Evolutionary conservation across 2,113 vertebrate species (phyloP).

Genomic region (Boulengeromyrus knoepffleri): DNA sequence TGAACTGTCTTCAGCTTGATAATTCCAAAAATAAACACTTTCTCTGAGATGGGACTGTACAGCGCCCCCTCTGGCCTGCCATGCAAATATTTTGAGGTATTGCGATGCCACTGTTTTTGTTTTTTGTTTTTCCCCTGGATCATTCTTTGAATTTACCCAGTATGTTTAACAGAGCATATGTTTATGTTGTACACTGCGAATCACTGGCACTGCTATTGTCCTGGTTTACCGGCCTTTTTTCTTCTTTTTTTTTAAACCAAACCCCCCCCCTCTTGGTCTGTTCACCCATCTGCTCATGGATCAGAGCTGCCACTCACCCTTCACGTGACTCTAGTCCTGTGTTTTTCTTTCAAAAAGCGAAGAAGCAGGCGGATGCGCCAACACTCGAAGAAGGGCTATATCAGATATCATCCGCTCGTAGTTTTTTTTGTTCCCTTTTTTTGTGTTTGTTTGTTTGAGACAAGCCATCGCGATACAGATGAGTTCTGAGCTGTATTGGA

Average conservation of each 20-base stretch:
- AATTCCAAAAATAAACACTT: slow-evolving; percentile 8
- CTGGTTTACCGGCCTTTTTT: neutral
- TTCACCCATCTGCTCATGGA: neutral
- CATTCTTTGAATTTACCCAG: neutral
- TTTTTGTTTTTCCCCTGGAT: neutral
- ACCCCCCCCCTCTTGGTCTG: slow-evolving; percentile 2
- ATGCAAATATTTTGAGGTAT: neutral
- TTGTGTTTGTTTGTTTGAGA: slow-evolving; percentile 29
- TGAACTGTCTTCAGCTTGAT: neutral
- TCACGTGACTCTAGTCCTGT: slow-evolving; percentile 6
- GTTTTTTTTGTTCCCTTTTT: slow-evolving; percentile 9
- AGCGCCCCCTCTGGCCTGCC: neutral
- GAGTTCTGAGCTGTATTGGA: slow-evolving; percentile 46
- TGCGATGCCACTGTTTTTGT: neutral
- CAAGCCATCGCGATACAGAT: slow-evolving; percentile 38
- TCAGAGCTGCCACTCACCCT: neutral
- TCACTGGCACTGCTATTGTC: neutral
- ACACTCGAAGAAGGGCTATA: slow-evolving; percentile 38
- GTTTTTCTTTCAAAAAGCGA: slow-evolving; percentile 9
- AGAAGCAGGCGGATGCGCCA: slow-evolving; percentile 29
- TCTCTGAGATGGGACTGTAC: neutral
- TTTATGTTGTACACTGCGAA: neutral
- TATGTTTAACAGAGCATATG: neutral
- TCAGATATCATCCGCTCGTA: slow-evolving; percentile 55
- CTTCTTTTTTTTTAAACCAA: neutral